Evolutionary conservation across 1,140 invertebrate genomes (phyloP).

Genomic region (Tetramorium alpestre): DNA sequence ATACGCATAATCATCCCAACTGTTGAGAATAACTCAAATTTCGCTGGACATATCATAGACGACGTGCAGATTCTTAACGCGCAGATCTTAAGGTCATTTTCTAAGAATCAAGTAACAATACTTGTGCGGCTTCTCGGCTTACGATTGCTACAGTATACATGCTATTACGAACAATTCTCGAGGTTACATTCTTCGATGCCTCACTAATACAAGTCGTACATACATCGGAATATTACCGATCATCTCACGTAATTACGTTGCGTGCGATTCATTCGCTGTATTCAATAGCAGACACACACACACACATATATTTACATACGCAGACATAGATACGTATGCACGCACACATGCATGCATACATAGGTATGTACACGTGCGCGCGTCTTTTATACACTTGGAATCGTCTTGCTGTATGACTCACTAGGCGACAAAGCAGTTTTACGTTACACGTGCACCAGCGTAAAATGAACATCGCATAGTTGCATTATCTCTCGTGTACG

Average conservation of each 20-base stretch:
- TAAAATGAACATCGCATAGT: slow-evolving; percentile 27
- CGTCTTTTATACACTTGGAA: not conserved
- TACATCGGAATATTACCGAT: slow-evolving; percentile 50
- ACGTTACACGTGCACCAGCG: slow-evolving; percentile 31
- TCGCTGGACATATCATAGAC: too few relatives aligned
- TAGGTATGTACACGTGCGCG: not conserved
- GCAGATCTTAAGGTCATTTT: slow-evolving; percentile 20
- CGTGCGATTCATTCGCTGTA: slow-evolving; percentile 32
- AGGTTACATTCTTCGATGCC: slow-evolving; percentile 47
- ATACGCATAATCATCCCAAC: not conserved
- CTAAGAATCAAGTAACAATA: slow-evolving; percentile 30
- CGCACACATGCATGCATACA: too few relatives aligned
- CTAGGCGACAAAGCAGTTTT: slow-evolving; percentile 55
- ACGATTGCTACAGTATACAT: not conserved
- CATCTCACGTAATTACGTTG: slow-evolving; percentile 45
- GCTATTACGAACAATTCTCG: slow-evolving; percentile 37
- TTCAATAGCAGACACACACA: slow-evolving; percentile 12
- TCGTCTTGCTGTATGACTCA: slow-evolving; percentile 35
- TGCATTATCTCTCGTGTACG: slow-evolving; percentile 22
- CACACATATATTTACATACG: too few relatives aligned
- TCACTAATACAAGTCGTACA: slow-evolving; percentile 26
- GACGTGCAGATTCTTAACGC: not conserved
- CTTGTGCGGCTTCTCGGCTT: slow-evolving; percentile 19
- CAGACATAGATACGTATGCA: too few relatives aligned
- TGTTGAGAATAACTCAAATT: not conserved